These are phyloP conservation scores for Protaetia brevitarsis DNA, from an alignment of 1,140 invertebrate species.

Conservation along the genomic window DNA sequence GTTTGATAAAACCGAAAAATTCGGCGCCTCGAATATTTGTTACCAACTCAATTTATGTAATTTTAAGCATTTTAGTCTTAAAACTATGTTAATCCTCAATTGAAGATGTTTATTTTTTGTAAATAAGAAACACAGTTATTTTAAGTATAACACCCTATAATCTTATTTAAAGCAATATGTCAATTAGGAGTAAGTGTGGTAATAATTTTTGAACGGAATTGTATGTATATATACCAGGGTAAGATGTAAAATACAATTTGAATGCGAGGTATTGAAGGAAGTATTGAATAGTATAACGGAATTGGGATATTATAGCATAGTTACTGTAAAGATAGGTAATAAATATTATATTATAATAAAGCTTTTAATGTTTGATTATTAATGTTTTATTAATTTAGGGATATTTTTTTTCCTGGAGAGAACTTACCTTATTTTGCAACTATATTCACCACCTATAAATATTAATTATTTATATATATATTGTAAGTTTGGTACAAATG, in stretches of 20 bases:
- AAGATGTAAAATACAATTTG: background rate
- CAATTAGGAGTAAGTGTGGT: background rate
- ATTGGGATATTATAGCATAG: too few species aligned
- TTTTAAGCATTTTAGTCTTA: background rate
- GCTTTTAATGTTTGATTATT: too few species aligned
- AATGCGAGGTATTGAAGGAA: too few species aligned
- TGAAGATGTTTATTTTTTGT: background rate
- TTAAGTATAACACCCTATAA: background rate
- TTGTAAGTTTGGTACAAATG: background rate
- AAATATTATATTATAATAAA: too few species aligned
- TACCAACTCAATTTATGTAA: background rate
- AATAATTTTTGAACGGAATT: background rate
- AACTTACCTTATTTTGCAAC: too few species aligned
- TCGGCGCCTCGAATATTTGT: background rate
- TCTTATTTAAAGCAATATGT: background rate
- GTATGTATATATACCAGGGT: background rate
- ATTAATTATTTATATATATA: too few species aligned
- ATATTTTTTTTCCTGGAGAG: too few species aligned
- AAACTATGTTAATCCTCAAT: background rate
- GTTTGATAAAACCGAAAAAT: constrained; percentile 48
- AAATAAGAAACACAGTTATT: background rate
- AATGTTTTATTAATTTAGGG: too few species aligned
- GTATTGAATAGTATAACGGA: too few species aligned
- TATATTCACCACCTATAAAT: too few species aligned
- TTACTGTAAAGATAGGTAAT: too few species aligned